Conservation (phyloP, 2,888 invertebrate genomes). For the Acleris holmiana region DNA sequence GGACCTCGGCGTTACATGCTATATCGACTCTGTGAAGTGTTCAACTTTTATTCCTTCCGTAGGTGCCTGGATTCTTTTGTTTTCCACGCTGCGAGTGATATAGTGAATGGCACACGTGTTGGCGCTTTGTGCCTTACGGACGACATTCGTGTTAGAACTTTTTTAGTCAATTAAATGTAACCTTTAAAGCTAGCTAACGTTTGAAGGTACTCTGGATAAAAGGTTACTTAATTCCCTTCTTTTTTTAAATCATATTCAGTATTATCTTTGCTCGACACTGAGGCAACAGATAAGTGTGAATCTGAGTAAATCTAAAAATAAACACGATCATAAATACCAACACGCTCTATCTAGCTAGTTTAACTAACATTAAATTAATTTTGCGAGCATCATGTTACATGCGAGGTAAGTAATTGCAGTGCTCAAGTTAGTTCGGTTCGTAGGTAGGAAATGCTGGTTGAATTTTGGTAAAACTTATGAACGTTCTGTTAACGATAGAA, state of each 20-base stretch:
- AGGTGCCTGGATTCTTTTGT: slow-evolving; percentile 54
- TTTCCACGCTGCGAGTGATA: slow-evolving; percentile 33
- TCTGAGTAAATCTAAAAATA: slow-evolving; percentile 11
- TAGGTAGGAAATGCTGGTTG: neutral
- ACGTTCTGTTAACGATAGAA: too few species aligned
- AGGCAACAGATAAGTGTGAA: slow-evolving; percentile 3
- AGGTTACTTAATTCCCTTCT: too few species aligned
- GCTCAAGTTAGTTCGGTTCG: slow-evolving; percentile 29
- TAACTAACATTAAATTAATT: slow-evolving; percentile 32
- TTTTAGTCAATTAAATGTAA: neutral
- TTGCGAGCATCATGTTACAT: slow-evolving; percentile 28
- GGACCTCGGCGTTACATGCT: slow-evolving; percentile 66
- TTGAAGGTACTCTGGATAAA: neutral
- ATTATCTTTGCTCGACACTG: neutral
- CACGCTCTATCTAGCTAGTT: slow-evolving; percentile 26
- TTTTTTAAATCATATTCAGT: neutral
- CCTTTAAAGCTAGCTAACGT: neutral
- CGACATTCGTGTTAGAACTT: slow-evolving; percentile 8
- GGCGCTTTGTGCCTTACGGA: slow-evolving; percentile 4
- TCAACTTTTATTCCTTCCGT: slow-evolving; percentile 65
- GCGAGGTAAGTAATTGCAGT: slow-evolving; percentile 32
- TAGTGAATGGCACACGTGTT: slow-evolving; percentile 31
- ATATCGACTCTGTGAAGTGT: slow-evolving; percentile 66
- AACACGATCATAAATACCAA: slow-evolving; percentile 22
- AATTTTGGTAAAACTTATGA: too few species aligned